Conservation (phyloP, 2,113 vertebrate species). For the Epinephelus moara region DNA sequence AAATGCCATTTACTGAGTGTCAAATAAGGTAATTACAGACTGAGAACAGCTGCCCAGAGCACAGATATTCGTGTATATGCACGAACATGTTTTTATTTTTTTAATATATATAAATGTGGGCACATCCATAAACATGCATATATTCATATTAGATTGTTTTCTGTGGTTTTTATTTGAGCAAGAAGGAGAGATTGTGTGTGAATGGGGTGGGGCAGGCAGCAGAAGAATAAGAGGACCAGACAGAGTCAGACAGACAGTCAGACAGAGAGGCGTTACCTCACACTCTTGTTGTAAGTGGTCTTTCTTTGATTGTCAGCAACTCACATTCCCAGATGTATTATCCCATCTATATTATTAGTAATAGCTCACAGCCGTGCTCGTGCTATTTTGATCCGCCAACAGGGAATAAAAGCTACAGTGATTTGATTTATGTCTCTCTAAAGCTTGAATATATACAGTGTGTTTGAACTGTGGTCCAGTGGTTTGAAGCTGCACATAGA, state of each 20-base stretch:
- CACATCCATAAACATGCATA: background rate
- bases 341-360: constrained; percentile 50
- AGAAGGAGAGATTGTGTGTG: background rate
- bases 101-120: background rate
- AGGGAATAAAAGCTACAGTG: constrained; percentile 25
- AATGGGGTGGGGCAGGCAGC: constrained; percentile 9
- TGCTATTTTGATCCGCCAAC: constrained; percentile 33
- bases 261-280: constrained; percentile 53
- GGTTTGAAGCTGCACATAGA: constrained; percentile 6
- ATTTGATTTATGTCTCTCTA: constrained; percentile 30
- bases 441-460: background rate
- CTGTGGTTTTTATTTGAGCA: background rate
- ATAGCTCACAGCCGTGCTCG: constrained; percentile 10
- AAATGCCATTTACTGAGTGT: constrained; percentile 28
- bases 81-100: background rate
- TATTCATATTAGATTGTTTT: background rate
- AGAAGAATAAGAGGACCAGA: constrained; percentile 5
- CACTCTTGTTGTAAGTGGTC: constrained; percentile 35
- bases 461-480: background rate
- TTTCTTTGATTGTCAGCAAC: constrained; percentile 42
- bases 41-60: background rate
- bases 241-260: constrained; percentile 46
- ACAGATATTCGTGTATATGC: background rate
- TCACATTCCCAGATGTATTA: constrained; percentile 39
- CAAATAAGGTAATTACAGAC: constrained; percentile 47